Evolutionary conservation across 2,888 invertebrate genomes (phyloP).

Genomic region (Caenorhabditis drosophilae): DNA sequence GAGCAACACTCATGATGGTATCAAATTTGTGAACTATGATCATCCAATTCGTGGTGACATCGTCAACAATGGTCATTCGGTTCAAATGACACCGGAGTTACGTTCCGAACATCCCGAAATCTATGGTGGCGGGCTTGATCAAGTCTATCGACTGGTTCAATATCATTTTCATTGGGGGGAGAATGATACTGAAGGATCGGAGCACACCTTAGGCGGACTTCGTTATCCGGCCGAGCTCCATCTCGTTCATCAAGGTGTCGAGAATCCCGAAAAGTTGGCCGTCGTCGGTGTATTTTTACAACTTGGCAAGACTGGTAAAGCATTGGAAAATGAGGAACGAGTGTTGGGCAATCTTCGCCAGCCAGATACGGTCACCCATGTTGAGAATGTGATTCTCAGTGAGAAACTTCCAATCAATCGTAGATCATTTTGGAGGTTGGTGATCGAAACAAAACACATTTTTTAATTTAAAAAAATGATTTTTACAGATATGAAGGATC

Average conservation of each 20-base stretch:
- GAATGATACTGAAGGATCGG: conserved; percentile 61
- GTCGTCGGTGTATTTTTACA: conserved; percentile 64
- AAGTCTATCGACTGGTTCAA: conserved; percentile 65
- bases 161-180: conserved; percentile 68
- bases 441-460: neutral
- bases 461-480: conserved; percentile 3
- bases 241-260: conserved; percentile 65
- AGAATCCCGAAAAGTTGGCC: conserved; percentile 60
- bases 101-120: conserved; percentile 59
- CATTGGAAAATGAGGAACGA: conserved; percentile 36
- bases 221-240: conserved; percentile 63
- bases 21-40: conserved; percentile 65
- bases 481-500: conserved; percentile 63
- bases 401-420: conserved; percentile 57
- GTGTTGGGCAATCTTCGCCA: conserved; percentile 35
- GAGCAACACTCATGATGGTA: conserved; percentile 47
- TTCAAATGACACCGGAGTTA: conserved; percentile 61
- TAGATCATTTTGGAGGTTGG: conserved; percentile 57
- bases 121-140: conserved; percentile 64
- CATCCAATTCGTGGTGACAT: conserved; percentile 58
- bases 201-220: conserved; percentile 62
- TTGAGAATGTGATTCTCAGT: conserved; percentile 45
- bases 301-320: conserved; percentile 49
- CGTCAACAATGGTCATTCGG: conserved; percentile 66
- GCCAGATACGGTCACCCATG: conserved; percentile 30